A percentile compares a stretch with the other conserved stretches of the same genome.
Evolutionary conservation across 2,113 vertebrate species (phyloP).

Genomic region (Copsychus sechellarum): DNA sequence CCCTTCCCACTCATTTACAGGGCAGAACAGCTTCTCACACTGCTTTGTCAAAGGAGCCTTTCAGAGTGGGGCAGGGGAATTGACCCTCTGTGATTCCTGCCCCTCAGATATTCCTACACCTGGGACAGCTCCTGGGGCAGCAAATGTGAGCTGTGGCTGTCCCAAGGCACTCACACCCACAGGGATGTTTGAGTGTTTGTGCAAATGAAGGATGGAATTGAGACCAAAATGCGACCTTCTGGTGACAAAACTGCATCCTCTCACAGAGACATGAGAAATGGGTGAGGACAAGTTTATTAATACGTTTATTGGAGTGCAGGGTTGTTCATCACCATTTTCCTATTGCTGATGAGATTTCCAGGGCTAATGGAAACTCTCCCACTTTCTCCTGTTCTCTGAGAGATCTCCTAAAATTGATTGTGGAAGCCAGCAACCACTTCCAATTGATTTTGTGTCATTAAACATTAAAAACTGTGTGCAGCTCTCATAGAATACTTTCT

Average conservation of each 20-base stretch:
- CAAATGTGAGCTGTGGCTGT: accelerated
- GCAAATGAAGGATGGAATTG: background rate
- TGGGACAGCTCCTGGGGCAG: background rate
- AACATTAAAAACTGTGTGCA: background rate
- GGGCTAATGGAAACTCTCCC: slow-evolving; percentile 43
- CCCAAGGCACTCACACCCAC: background rate
- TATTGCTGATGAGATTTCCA: background rate
- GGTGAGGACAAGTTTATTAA: slow-evolving; percentile 15
- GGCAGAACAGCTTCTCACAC: background rate
- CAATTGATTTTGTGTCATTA: slow-evolving; percentile 42
- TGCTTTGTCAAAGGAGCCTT: background rate
- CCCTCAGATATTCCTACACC: background rate
- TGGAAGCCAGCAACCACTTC: background rate
- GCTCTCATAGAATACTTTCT: background rate
- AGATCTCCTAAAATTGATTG: slow-evolving; percentile 23
- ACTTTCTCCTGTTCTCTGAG: background rate
- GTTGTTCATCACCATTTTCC: slow-evolving; percentile 30
- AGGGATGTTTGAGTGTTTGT: background rate
- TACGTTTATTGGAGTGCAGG: background rate
- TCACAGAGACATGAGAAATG: background rate
- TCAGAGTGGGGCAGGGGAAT: background rate
- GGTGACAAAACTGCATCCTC: background rate
- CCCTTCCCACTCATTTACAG: background rate
- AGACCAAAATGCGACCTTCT: background rate
- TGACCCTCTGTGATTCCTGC: background rate